Base-by-base conservation (phyloP, 2,888 invertebrate species). In the Pegoplata infirma region DNA sequence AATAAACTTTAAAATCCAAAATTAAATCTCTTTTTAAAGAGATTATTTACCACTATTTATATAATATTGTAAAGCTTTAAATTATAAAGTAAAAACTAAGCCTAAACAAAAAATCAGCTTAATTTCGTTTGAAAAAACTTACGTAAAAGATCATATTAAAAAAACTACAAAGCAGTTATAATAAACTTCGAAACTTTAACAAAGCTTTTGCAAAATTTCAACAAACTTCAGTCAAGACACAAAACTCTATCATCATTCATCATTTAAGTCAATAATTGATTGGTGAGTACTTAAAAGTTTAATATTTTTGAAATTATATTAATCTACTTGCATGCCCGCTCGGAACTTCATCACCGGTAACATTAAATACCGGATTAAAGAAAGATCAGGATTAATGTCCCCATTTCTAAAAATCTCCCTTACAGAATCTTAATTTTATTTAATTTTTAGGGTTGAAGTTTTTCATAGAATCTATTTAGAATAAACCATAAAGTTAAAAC, bases 11-110 rank as follows among this genome's bases (percentile, higher is more conserved):
- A n/a, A 23, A 49, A 61, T 59, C 49, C 69, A 58, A 46, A 17
- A n/a, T n/a, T n/a, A n/a, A n/a, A 36, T 49, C 14, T n/a, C 14
- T 12, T 25, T 49, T n/a, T 36, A 23, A 32, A 21, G 17, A 32
- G 46, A 32, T 47, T 16, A n/a, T n/a, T 49, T 25, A 63, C 10
- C 19, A 56, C n/a, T 55, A 68, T 49, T 63, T 61, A 68, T 32
- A 49, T 16, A 46, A 12, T 55, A 68, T 8, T 67, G 21, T 25
- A 21, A 63, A 75, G 71, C 79, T 72, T 68, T 49, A 72, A 67
- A 55, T 63, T 69, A 46, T 49, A 40, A 72, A 71, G n/a, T 32
- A 44, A 75, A 55, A 28, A 67, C n/a, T 23, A 63, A 51, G 49
- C 19, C 23, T 47, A 28, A 66, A 66, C 14, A 25, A 19, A 69